Base-by-base conservation (phyloP, 2,888 invertebrate species). In the Andrena haemorrhoa region DNA sequence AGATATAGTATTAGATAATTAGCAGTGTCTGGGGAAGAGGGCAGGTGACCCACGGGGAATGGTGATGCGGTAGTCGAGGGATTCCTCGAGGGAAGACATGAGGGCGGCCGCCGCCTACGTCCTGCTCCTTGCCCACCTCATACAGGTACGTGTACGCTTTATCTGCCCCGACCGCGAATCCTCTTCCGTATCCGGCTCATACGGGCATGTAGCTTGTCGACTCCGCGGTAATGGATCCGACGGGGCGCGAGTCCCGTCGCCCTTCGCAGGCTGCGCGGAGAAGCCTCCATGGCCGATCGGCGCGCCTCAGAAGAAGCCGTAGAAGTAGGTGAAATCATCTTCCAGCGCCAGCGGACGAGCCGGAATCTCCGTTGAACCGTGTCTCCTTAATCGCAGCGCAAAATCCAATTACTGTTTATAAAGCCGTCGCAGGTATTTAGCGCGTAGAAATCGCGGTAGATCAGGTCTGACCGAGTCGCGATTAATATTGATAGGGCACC, bases 31-130 rank as follows among this genome's bases (percentile, higher is more conserved):
- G 81, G 63, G 78, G 71, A 83, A 77, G 66, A 77, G 60, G 60
- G 68, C 29, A 79, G 84, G 77, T 88, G 76, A 89, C 87, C 89
- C 90, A 90, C 89, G 88, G 88, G 88, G 89, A 91, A 91, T 92
- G 92, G 93, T 94, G 93, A 94, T 94, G 94, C 93, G 94, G 94
- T 94, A 94, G 94, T 94, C 90, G 93, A 90, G 91, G 93, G 92
- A 91, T 92, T 90, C 92, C 92, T 91, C 92, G 92, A 92, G 93
- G 94, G 92, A 85, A 93, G 94, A 93, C 94, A 94, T 94, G 94
- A 94, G 94, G 94, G 93, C 94, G 93, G 93, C 93, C 92, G 93
- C 92, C 92, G 92, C 93, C 92, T 94, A 93, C 93, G 93, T 94
- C 93, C 93, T 94, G 92, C 92, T 94, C 90, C 92, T 94, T 90